phyloP scores from a whole-genome alignment of 2,797 vertebrate species.

The Helicolenus hilgendorfi region DNA sequence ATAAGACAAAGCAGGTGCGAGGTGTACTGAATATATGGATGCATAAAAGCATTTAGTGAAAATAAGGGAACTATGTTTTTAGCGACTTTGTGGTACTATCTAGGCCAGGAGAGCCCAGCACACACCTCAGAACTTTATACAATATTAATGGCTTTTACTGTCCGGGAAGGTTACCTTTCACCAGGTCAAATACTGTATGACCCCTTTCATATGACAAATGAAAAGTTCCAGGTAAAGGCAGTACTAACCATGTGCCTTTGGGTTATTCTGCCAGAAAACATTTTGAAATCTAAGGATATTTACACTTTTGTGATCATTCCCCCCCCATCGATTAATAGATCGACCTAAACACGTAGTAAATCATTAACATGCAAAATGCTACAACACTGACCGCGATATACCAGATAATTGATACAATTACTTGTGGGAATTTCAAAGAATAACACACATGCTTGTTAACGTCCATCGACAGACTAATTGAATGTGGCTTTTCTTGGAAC shows the following conservation, averaged over 20 bases:
- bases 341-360: too few relatives aligned
- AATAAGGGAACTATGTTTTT: neutral
- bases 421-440: neutral
- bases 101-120: neutral
- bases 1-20: neutral
- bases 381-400: neutral
- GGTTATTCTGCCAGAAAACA: neutral
- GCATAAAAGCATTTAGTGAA: neutral
- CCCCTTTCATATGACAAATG: neutral
- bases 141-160: neutral
- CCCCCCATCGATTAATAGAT: neutral
- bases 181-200: neutral
- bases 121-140: neutral
- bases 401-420: neutral
- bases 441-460: neutral
- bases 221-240: neutral
- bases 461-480: neutral
- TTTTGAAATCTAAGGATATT: neutral
- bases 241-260: accelerated
- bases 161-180: neutral
- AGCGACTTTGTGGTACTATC: neutral
- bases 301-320: neutral
- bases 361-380: neutral
- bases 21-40: neutral
- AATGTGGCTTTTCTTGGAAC: neutral